Conservation (phyloP, 1,140 invertebrate genomes). For the Zaprionus inermis region DNA sequence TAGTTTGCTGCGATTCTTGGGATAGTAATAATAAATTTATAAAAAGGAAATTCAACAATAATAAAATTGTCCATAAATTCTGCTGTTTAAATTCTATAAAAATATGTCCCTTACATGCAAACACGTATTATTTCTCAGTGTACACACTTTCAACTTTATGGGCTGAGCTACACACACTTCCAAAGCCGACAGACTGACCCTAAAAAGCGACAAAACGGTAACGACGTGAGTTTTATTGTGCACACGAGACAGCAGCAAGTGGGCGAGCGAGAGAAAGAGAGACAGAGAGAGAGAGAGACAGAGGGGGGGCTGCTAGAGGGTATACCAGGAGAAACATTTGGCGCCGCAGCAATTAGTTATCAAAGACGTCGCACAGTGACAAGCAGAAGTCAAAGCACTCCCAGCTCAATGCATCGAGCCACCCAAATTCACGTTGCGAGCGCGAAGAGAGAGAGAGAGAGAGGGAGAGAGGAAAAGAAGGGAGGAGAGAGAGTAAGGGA, state of each 20-base stretch:
- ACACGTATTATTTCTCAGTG: not conserved
- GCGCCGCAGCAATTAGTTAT: conserved; percentile 81
- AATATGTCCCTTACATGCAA: not conserved
- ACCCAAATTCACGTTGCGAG: conserved; percentile 45
- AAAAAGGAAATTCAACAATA: no score
- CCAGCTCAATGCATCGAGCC: conserved; percentile 33
- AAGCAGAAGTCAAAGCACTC: conserved; percentile 80
- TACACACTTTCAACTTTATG: conserved; percentile 31
- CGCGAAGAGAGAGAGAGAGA: not conserved
- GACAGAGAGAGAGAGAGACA: conserved; percentile 7
- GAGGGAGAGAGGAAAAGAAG: conserved; percentile 33
- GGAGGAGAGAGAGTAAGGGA: conserved; percentile 3
- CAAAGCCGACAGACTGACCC: conserved; percentile 16
- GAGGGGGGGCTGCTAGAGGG: conserved; percentile 27
- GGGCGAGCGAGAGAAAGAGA: not conserved
- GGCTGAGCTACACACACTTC: not conserved
- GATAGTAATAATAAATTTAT: no score
- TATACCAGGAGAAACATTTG: conserved; percentile 67
- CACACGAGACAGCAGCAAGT: conserved; percentile 18
- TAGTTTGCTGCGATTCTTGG: no score
- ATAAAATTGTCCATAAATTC: no score
- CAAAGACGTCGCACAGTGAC: conserved; percentile 79
- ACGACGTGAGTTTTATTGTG: conserved; percentile 76
- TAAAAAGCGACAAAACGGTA: conserved; percentile 69
- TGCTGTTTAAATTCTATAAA: not conserved